These are phyloP conservation scores for Apotomis turbidana DNA, from an alignment of 2,888 invertebrate genomes.

Conservation along the genomic window DNA sequence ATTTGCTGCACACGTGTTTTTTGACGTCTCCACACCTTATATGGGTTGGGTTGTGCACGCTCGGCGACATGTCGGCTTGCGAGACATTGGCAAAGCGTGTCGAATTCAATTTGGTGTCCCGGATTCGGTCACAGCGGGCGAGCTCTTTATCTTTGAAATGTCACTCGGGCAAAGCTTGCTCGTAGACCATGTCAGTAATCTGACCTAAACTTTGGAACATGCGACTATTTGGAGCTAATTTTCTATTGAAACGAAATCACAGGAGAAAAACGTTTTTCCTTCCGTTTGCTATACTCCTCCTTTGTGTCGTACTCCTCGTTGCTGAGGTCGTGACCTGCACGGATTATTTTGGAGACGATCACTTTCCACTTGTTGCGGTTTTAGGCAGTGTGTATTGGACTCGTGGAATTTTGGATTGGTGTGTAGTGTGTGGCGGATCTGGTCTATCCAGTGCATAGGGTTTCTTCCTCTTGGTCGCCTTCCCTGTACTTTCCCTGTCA, in stretches of 20 bases:
- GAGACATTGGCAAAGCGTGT: conserved; percentile 44
- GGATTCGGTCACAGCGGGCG: conserved; percentile 46
- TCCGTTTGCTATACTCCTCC: too few relatives aligned
- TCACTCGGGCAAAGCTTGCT: conserved; percentile 19
- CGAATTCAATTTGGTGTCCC: conserved; percentile 52
- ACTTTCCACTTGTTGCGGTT: too few relatives aligned
- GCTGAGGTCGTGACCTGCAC: too few relatives aligned
- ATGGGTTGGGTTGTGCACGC: background rate
- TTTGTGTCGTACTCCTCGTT: too few relatives aligned
- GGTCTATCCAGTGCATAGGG: too few relatives aligned
- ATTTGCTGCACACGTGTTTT: background rate
- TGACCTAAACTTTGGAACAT: background rate
- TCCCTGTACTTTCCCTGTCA: too few relatives aligned
- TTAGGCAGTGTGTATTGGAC: too few relatives aligned
- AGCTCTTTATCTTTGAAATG: conserved; percentile 38
- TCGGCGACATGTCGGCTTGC: conserved; percentile 40
- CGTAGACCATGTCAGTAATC: background rate
- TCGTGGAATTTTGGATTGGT: too few relatives aligned
- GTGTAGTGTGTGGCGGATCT: too few relatives aligned
- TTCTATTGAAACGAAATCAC: background rate
- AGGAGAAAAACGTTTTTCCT: background rate
- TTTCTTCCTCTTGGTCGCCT: too few relatives aligned
- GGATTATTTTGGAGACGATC: too few relatives aligned
- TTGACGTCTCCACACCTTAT: background rate
- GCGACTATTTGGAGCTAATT: background rate